Conservation (phyloP, 2,888 invertebrate genomes). For the Trypoxylon attenuatum region DNA sequence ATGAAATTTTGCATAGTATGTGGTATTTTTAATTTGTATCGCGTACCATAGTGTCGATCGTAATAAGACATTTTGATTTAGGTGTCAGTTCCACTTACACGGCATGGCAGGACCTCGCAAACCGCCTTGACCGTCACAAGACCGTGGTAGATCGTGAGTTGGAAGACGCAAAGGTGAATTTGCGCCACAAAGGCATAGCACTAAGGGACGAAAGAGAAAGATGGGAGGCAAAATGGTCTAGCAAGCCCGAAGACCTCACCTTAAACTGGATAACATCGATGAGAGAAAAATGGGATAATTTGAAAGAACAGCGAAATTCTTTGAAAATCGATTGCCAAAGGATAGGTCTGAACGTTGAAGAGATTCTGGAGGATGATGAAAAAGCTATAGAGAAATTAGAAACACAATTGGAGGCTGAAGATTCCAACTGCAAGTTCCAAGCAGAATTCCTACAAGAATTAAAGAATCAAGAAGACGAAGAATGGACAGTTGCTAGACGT, state of each 20-base stretch:
- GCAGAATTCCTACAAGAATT: conserved; percentile 68
- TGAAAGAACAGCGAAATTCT: conserved; percentile 60
- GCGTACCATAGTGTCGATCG: no score
- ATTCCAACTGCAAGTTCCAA: conserved; percentile 68
- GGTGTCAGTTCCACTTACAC: conserved; percentile 65
- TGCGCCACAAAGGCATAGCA: conserved; percentile 67
- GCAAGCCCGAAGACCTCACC: conserved; percentile 58
- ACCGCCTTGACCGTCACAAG: conserved; percentile 68
- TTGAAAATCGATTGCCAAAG: conserved; percentile 63
- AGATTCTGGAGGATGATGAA: conserved; percentile 58
- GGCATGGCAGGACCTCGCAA: conserved; percentile 67
- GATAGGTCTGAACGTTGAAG: conserved; percentile 59
- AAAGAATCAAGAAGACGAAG: conserved; percentile 67
- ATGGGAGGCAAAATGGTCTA: conserved; percentile 68
- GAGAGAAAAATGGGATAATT: conserved; percentile 67
- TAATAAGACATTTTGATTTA: conserved; percentile 26
- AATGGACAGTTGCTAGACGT: conserved; percentile 67
- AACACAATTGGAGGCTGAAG: conserved; percentile 66
- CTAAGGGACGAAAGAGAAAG: conserved; percentile 69
- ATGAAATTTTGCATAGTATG: background rate
- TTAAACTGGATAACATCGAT: conserved; percentile 68
- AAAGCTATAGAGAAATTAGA: conserved; percentile 52
- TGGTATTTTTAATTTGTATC: no score
- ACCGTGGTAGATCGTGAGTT: conserved; percentile 64
- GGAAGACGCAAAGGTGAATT: conserved; percentile 70